A percentile compares a stretch with the other conserved stretches of the same genome.
Evolutionary conservation across 2,797 vertebrate genomes (phyloP).

Genomic region (Synaphobranchus kaupii): DNA sequence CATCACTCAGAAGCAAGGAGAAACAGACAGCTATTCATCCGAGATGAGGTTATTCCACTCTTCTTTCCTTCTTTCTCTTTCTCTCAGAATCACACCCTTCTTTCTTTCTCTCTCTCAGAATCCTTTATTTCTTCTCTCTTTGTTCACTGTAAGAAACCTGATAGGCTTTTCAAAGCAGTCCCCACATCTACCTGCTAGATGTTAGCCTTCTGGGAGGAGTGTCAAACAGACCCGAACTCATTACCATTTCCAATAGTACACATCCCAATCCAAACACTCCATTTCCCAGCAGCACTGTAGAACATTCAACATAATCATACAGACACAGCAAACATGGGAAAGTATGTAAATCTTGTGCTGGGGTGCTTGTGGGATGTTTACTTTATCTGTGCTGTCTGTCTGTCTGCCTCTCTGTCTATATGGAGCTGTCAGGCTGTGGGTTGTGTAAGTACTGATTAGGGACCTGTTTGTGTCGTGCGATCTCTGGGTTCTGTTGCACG

Average conservation of each 20-base stretch:
- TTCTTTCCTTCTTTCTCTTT: neutral
- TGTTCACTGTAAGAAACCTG: neutral
- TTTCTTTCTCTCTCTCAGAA: neutral
- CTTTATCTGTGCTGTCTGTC: neutral
- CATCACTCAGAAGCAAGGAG: neutral
- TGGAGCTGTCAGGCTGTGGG: no score
- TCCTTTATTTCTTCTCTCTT: slow-evolving; percentile 6
- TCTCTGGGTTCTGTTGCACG: no score
- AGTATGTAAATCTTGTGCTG: neutral
- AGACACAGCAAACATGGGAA: neutral
- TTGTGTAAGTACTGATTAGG: neutral
- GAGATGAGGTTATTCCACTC: neutral
- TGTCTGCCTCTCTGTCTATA: no score
- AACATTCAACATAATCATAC: neutral
- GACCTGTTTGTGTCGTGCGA: neutral
- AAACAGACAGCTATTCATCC: neutral
- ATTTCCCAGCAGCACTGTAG: neutral
- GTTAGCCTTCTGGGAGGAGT: neutral
- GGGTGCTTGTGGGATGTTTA: neutral
- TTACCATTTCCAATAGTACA: neutral
- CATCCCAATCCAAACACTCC: neutral
- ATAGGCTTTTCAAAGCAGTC: neutral
- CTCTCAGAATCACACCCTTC: slow-evolving; percentile 18
- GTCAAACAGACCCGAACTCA: neutral
- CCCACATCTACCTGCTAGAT: neutral